Percentiles rank a stretch among this genome's conserved stretches.
Conservation (phyloP, 2,113 vertebrate species). For the Corythaixoides concolor region DNA sequence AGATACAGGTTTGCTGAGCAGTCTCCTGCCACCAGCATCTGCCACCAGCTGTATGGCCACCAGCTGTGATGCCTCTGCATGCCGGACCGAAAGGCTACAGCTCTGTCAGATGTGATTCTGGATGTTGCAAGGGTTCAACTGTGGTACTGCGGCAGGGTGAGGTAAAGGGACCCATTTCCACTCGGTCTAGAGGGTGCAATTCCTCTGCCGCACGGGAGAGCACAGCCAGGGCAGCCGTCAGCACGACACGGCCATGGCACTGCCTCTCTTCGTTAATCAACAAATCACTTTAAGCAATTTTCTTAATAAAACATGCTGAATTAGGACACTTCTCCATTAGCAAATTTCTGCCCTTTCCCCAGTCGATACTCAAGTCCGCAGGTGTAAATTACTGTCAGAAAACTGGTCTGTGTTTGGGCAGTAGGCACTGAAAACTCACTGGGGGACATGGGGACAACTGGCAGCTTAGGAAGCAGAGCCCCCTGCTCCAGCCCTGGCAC, state of each 20-base stretch:
- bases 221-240: background rate
- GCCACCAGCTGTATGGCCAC: background rate
- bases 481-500: no score
- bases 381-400: background rate
- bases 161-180: background rate
- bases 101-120: background rate
- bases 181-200: accelerated
- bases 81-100: background rate
- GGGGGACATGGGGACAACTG: accelerated
- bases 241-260: accelerated
- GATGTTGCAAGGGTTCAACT: accelerated
- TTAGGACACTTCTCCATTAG: background rate
- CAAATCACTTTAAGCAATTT: background rate
- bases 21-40: background rate
- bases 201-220: accelerated
- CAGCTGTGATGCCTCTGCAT: background rate
- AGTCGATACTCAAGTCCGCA: background rate
- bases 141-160: background rate
- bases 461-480: background rate
- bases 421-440: background rate
- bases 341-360: background rate
- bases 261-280: background rate
- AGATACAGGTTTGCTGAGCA: background rate
- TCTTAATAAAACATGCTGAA: background rate
- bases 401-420: background rate